These are phyloP conservation scores for Perca fluviatilis DNA, from an alignment of 2,113 vertebrate species.

Conservation along the genomic window DNA sequence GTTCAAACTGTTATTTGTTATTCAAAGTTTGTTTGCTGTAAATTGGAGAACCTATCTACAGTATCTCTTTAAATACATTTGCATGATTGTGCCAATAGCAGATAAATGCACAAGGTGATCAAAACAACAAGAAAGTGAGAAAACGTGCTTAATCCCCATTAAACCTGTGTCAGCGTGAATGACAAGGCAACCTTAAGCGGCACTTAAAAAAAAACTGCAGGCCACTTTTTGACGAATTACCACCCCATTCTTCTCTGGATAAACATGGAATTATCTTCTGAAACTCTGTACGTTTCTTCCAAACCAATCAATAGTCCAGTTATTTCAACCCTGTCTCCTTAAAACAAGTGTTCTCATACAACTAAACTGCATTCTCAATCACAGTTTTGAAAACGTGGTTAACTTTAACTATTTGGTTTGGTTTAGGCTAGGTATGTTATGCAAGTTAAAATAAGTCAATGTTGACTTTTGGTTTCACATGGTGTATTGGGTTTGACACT, in stretches of 20 bases:
- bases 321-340: neutral
- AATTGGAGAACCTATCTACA: neutral
- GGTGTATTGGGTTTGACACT: too few relatives aligned
- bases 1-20: neutral
- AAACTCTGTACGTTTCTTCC: neutral
- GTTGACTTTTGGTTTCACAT: too few relatives aligned
- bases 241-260: neutral
- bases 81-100: neutral
- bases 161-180: neutral
- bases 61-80: neutral
- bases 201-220: neutral
- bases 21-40: neutral
- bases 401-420: too few relatives aligned
- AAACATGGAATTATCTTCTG: neutral
- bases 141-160: neutral
- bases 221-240: neutral
- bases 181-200: neutral
- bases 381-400: too few relatives aligned
- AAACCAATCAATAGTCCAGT: neutral
- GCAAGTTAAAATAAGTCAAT: too few relatives aligned
- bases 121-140: neutral
- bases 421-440: too few relatives aligned
- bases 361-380: too few relatives aligned
- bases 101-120: neutral
- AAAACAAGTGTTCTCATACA: too few relatives aligned